These are phyloP conservation scores for Lateolabrax maculatus DNA, from an alignment of 2,797 vertebrate species.

Conservation along the genomic window DNA sequence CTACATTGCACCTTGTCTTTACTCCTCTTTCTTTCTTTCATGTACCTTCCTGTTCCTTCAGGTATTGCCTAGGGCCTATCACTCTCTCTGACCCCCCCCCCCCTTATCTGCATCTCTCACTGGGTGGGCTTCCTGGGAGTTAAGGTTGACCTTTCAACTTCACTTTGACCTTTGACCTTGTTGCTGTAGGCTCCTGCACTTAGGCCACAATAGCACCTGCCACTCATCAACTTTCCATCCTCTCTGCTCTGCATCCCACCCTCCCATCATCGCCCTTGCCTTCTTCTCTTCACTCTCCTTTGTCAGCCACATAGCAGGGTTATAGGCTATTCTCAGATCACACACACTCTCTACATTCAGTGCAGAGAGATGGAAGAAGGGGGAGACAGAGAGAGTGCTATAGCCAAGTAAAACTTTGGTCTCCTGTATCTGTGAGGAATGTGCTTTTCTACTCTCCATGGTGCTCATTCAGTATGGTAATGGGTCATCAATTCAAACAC, in stretches of 20 bases:
- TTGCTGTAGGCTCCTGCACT: conserved; percentile 64
- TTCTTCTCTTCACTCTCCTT: conserved; percentile 33
- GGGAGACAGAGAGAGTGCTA: background rate
- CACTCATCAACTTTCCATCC: conserved; percentile 61
- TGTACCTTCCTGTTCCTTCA: conserved; percentile 18
- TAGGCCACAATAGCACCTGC: conserved; percentile 69
- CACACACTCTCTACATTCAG: conserved; percentile 31
- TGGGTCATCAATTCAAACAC: background rate
- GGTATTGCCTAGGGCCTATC: conserved; percentile 18
- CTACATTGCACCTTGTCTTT: background rate
- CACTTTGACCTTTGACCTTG: conserved; percentile 80
- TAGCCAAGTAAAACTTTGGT: conserved; percentile 1
- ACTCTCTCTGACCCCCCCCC: conserved; percentile 14
- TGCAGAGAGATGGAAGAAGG: conserved; percentile 16
- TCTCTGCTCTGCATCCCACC: conserved; percentile 39
- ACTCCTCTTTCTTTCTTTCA: background rate
- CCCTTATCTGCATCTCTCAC: conserved; percentile 34
- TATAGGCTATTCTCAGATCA: conserved; percentile 28
- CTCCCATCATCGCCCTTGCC: conserved; percentile 37
- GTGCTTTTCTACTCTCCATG: background rate
- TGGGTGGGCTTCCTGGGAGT: conserved; percentile 70
- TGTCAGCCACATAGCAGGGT: conserved; percentile 63
- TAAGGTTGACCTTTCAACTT: conserved; percentile 76
- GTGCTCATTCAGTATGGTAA: background rate
- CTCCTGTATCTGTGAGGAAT: background rate